Evolutionary conservation across 1,140 invertebrate genomes (phyloP).

Genomic region (Apis florea): DNA sequence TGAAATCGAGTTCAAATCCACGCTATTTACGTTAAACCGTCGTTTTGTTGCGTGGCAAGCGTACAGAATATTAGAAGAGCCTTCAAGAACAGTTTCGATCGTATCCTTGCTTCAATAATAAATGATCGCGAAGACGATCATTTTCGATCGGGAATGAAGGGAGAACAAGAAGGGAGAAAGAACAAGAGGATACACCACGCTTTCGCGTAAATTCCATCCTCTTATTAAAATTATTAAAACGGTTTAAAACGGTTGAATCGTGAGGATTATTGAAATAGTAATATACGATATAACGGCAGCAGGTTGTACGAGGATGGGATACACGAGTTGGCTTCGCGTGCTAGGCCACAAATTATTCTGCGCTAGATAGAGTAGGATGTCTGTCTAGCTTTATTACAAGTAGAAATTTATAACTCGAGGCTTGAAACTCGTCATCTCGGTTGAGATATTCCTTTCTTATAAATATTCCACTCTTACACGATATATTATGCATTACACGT

Average conservation of each 20-base stretch:
- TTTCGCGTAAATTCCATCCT: too few species aligned
- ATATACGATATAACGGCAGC: too few species aligned
- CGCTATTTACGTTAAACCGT: conserved; percentile 4
- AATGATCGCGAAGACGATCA: too few species aligned
- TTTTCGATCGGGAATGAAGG: too few species aligned
- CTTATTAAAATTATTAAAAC: too few species aligned
- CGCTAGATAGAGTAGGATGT: conserved; percentile 11
- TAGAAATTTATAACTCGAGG: conserved; percentile 19
- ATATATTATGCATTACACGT: not conserved
- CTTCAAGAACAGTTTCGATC: not conserved
- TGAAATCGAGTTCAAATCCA: conserved; percentile 6
- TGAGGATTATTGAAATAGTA: too few species aligned
- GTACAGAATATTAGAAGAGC: not conserved
- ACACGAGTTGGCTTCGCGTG: not conserved
- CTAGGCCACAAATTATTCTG: conserved; percentile 18
- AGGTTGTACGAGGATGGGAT: not conserved
- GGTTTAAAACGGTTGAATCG: too few species aligned
- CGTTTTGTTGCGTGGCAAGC: not conserved
- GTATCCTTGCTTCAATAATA: too few species aligned
- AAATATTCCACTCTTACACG: not conserved
- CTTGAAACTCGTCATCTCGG: conserved; percentile 1
- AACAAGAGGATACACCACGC: too few species aligned
- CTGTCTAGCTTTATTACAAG: conserved; percentile 30
- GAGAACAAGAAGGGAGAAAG: too few species aligned
- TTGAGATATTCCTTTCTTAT: not conserved